Evolutionary conservation across 1,140 invertebrate genomes (phyloP), one percentile per base, ranked within the genome.

Genomic region (Bombus waltoni): DNA sequence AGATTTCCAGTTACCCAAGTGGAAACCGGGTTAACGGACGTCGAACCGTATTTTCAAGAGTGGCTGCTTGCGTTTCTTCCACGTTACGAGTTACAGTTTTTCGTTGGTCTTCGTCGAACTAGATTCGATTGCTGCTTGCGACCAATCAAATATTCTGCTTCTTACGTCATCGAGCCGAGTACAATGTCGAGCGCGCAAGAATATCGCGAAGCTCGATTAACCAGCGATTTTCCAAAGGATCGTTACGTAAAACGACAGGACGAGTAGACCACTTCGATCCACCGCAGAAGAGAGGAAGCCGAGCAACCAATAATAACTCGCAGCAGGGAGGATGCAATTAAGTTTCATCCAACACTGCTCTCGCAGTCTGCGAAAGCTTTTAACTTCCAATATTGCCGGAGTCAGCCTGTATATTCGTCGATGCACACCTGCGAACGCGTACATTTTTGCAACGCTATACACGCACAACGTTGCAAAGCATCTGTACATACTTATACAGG

Each of bases 291-390:
- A 40, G 32, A 28, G 35, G 40, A 28, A 71, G 40, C 25, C 5
- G 2, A 10, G 35, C 15, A 42, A n/a, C 22, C 40, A 47, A 44
- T 44, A 74, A 74, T 47, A 74, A 32, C 42, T 47, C 47, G 3
- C 8, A 47, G n/a, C 42, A 11, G n/a, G 15, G 4, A 25, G 32
- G 18, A 74, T 32, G 42, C 72, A 74, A 74, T 74, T 74, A 47
- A 74, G 18, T 25, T 47, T 47, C 72, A 53, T 47, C 18, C 42
- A 22, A 74, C 72, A 35, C 18, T n/a, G 11, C 70, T 42, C 70
- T 42, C 38, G n/a, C n/a, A 74, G 42, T 32, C 42, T 47, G n/a
- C 42, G 42, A 74, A 74, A 74, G 72, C 72, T 74, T 74, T 74
- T 47, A 74, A 74, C 28, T 74, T 47, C 42, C 72, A 32, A 74